Evolutionary conservation across 2,797 vertebrate genomes (phyloP), one percentile per base, ranked within the genome.

Genomic region (Crocidura indochinensis): DNA sequence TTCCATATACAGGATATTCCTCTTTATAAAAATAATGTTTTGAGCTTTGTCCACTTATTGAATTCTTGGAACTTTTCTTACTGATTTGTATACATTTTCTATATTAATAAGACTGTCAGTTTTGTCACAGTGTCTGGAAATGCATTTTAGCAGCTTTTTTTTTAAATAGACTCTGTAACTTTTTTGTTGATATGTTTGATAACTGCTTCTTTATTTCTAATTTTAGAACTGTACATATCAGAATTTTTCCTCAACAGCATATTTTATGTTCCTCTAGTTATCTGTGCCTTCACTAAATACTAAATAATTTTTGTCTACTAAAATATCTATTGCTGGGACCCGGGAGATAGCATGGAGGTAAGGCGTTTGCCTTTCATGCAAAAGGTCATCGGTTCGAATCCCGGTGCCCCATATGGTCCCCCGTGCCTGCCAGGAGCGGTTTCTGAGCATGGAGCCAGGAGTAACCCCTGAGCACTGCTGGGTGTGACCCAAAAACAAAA

Each of bases 171-270:
- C 71, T 95, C 94, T 95, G 92, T 92, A 92, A 94, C 81, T 69
- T 90, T 88, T 95, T 86, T 96, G 94, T 95, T 96, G 93, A 83
- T 95, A 77, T 76, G 73, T 81, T 94, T 93, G 94, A 77, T 91
- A 78, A 88, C 84, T 88, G 53, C 93, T 91, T 92, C 84, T 96
- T 95, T 95, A 91, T 93, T 94, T 93, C 92, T 94, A 94, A 92
- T 94, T 96, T 93, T 96, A 94, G 93, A 94, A 91, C 84, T 87
- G 53, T 95, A 29, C 90, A 84, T 88, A 94, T 95, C 84, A 94
- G 80, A 88, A 86, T 65, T 65, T 91, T 90, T 94, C 91, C 86
- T 92, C 53, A 73, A 78, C 17, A 73, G 47, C 26, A 20, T 84
- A 78, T 94, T 91, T 14, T 38, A 78, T 88, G 94, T 88, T 92